These are phyloP conservation scores for Gopherus evgoodei DNA, from an alignment of 2,113 vertebrate genomes.

Conservation along the genomic window DNA sequence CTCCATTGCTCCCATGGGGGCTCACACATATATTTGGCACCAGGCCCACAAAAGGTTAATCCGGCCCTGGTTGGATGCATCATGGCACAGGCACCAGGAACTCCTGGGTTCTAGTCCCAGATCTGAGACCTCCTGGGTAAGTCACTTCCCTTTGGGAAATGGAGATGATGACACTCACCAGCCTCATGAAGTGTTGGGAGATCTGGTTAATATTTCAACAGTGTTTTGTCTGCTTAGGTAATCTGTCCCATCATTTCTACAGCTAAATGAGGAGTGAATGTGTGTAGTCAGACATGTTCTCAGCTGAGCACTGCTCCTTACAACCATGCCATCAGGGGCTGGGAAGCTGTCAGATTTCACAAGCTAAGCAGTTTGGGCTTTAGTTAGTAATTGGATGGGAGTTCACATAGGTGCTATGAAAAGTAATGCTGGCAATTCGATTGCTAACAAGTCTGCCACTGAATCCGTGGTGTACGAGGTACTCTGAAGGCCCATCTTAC, in stretches of 20 bases:
- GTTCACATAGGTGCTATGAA: not conserved
- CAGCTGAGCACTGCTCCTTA: not conserved
- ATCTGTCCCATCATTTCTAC: not conserved
- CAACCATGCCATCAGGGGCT: not conserved
- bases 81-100: fast-evolving
- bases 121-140: not conserved
- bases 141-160: not conserved
- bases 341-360: not conserved
- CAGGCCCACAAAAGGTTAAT: too few relatives aligned
- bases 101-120: not conserved
- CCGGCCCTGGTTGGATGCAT: too few relatives aligned
- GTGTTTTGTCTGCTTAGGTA: not conserved
- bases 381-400: not conserved
- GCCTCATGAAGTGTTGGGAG: not conserved
- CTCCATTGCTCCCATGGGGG: too few relatives aligned
- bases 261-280: not conserved
- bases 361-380: not conserved
- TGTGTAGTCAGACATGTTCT: not conserved
- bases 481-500: not conserved
- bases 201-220: not conserved
- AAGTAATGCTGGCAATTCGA: fast-evolving
- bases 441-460: fast-evolving
- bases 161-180: not conserved
- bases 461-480: not conserved
- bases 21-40: too few relatives aligned